Base-by-base conservation (phyloP, 2,113 vertebrate genomes). In the Percina caprodes region DNA sequence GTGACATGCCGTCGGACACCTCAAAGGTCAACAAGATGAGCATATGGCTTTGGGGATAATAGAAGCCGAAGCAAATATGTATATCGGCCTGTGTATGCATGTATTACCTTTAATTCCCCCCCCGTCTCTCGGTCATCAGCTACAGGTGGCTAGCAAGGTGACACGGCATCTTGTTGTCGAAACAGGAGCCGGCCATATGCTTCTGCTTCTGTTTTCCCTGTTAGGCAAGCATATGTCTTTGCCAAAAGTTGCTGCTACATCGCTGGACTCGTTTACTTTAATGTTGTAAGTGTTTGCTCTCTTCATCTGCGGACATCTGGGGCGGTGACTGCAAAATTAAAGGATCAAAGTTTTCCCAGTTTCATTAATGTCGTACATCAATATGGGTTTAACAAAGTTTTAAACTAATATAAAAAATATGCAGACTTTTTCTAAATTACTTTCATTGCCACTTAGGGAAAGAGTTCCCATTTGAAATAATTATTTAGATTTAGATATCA, bases 61-160 rank as follows among this genome's bases (percentile, higher is more conserved):
- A 62, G 69, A 74, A 86, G 73, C 79, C 66, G 67, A 49, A 14
- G 82, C 59, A 82, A 92, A 90, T 91, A 83, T 84, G 88, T 87
- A 88, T 74, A 85, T 82, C 49, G 11, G 73, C 66, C 69, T 70
- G 69, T 67, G 86, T 75, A 69, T 69, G 51, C 56, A 0, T 61
- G 72, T 49, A 55, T 89, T 79, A 74, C 71, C 84, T 81, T 55
- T 68, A 88, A 79, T 65, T 33, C 63, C 52, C 26, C 67, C 6
- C 59, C 2, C 72, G 26, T 6, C 55, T 10, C 52, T 8, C 13
- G 89, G 85, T 83, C 86, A 80, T 54, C 42, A 24, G 85, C 85
- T 90, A 91, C 92, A 93, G 93, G 93, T 93, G 91, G 92, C 84
- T 5, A 33, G 75, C 88, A 93, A 93, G 93, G 93, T 93, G 92